phyloP scores from a whole-genome alignment of 2,113 vertebrate species.

The Paradoxurus hermaphroditus region DNA sequence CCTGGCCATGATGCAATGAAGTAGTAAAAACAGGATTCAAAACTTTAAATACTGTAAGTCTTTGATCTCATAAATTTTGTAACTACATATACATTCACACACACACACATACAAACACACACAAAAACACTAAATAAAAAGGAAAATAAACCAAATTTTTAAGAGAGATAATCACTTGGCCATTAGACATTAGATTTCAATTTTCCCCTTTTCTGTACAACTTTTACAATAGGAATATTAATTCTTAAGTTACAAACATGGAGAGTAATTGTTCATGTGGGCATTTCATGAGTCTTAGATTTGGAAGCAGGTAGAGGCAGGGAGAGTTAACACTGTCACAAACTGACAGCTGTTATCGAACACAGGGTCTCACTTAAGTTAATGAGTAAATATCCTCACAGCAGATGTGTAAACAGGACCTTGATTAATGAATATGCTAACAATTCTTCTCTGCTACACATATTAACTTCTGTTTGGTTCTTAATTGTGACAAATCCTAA shows the following conservation, averaged over 20 bases:
- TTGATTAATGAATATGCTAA: slow-evolving; percentile 32
- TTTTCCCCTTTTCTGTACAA: neutral
- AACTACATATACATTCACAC: neutral
- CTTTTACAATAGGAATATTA: neutral
- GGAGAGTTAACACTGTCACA: neutral
- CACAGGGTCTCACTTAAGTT: slow-evolving; percentile 5
- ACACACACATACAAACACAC: neutral
- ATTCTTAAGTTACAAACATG: neutral
- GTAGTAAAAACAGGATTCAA: neutral
- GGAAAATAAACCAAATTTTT: neutral
- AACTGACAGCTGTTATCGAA: neutral
- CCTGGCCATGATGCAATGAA: neutral
- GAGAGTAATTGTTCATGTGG: neutral
- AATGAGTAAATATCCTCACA: slow-evolving; percentile 17
- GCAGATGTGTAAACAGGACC: slow-evolving; percentile 22
- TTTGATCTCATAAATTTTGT: neutral
- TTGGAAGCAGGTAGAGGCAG: neutral
- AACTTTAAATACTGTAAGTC: neutral
- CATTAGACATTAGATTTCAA: neutral
- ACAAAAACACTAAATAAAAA: neutral
- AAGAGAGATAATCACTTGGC: neutral
- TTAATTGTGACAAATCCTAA: neutral
- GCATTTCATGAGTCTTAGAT: neutral
- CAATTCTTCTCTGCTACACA: neutral
- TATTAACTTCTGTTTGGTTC: slow-evolving; percentile 15